Evolutionary conservation across 2,797 vertebrate genomes (phyloP), one percentile per base, ranked within the genome.

Genomic region (Lates japonicus): DNA sequence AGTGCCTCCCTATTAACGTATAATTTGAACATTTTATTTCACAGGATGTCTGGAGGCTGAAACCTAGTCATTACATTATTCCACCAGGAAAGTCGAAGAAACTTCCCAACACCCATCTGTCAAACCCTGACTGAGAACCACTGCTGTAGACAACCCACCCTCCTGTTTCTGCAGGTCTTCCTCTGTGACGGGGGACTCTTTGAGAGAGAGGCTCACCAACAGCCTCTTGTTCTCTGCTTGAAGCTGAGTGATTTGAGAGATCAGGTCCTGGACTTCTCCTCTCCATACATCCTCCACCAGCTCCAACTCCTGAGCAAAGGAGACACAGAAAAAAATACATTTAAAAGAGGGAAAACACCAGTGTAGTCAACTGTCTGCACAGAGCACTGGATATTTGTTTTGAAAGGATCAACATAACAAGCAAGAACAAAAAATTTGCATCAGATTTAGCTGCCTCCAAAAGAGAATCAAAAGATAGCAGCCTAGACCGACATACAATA

Each of bases 211-310:
- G 79, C 95, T 97, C 87, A 93, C 94, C 63, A 95, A 83, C 68
- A 98, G 95, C 87, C 94, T 96, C 87, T 97, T 97, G 91, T 98
- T 98, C 84, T 99, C 97, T 17, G 95, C 92, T 90, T 98, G 97
- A 70, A 98, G 96, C 92, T 96, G 96, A 17, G 95, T 91, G 48
- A 98, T 97, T 87, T 98, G 97, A 41, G 96, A 96, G 17, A 97
- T 94, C 51, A 98, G 96, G 67, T 98, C 97, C 91, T 98, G 97
- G 0, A 97, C 96, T 83, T 99, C 97, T 33, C 96, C 96, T 74
- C 96, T 93, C 98, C 97, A 99, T 48, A 96, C 96, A 13, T 99
- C 98, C 78, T 98, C 98, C 89, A 98, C 96, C 88, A 96, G 93
- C 89, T 98, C 97, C 89, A 98, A 90, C 85, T 98, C 97, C 97